Conservation (phyloP, 1,140 invertebrate genomes). For the Drosophila pseudoananassae region DNA sequence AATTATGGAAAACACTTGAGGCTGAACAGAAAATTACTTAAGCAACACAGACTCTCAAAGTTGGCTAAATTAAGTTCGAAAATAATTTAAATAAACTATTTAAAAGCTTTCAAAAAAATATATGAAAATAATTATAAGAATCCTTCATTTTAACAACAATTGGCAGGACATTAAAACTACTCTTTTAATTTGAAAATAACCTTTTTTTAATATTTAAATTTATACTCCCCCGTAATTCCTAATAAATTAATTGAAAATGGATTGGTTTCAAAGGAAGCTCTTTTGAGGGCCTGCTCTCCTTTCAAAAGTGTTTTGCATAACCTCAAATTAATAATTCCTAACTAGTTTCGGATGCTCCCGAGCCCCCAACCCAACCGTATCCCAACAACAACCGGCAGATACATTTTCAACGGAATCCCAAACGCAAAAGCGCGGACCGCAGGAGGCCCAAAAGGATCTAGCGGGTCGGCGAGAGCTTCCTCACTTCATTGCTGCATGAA, state of each 20-base stretch:
- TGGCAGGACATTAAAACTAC: too few species aligned
- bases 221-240: background rate
- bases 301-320: constrained; percentile 30
- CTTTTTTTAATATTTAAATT: background rate
- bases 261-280: background rate
- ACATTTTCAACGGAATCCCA: constrained; percentile 37
- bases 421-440: constrained; percentile 27
- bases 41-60: background rate
- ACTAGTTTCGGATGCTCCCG: constrained; percentile 39
- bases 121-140: too few species aligned
- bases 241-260: constrained; percentile 24
- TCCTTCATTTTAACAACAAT: too few species aligned
- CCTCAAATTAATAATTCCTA: constrained; percentile 46
- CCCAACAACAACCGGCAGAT: too few species aligned
- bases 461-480: constrained; percentile 46
- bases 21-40: background rate
- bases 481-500: constrained; percentile 82
- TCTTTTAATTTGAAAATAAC: too few species aligned
- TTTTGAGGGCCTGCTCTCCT: background rate
- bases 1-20: constrained; percentile 12
- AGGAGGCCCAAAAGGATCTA: constrained; percentile 16
- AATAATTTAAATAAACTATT: background rate
- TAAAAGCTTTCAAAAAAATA: background rate
- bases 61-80: background rate
- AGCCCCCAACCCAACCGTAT: background rate